Evolutionary conservation across 2,113 vertebrate species (phyloP).

Genomic region (Toxotes chatareus): DNA sequence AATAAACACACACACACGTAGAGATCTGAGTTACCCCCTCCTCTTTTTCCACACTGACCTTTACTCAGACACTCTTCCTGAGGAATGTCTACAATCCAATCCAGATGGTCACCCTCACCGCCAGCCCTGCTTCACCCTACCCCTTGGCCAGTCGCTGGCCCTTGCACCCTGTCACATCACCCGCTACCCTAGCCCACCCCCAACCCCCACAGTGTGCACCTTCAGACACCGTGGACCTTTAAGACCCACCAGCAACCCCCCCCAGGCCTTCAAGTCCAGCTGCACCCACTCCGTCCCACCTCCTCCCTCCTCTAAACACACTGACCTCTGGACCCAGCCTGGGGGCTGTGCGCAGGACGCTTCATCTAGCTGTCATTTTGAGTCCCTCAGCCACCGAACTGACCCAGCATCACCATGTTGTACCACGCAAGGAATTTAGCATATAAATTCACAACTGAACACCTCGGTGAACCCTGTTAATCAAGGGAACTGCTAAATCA

Average conservation of each 20-base stretch:
- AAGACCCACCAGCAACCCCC: constrained; percentile 42
- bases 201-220: constrained; percentile 53
- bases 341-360: constrained; percentile 41
- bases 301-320: constrained; percentile 60
- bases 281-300: constrained; percentile 49
- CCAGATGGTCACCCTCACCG: constrained; percentile 82
- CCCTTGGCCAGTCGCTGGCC: constrained; percentile 48
- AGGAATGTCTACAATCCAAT: constrained; percentile 86
- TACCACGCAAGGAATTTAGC: not conserved
- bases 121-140: constrained; percentile 41
- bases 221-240: constrained; percentile 63
- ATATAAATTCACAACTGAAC: not conserved
- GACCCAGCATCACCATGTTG: constrained; percentile 1
- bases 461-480: not conserved
- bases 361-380: constrained; percentile 48
- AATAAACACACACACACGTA: constrained; percentile 67
- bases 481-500: not conserved
- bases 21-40: constrained; percentile 55
- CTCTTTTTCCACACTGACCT: constrained; percentile 77
- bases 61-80: constrained; percentile 79
- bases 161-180: constrained; percentile 51
- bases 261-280: constrained; percentile 63
- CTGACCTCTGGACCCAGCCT: constrained; percentile 74
- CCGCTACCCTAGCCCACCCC: constrained; percentile 1
- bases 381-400: constrained; percentile 35